phyloP scores from a whole-genome alignment of 1,140 invertebrate species.

The Araneus ventricosus region DNA sequence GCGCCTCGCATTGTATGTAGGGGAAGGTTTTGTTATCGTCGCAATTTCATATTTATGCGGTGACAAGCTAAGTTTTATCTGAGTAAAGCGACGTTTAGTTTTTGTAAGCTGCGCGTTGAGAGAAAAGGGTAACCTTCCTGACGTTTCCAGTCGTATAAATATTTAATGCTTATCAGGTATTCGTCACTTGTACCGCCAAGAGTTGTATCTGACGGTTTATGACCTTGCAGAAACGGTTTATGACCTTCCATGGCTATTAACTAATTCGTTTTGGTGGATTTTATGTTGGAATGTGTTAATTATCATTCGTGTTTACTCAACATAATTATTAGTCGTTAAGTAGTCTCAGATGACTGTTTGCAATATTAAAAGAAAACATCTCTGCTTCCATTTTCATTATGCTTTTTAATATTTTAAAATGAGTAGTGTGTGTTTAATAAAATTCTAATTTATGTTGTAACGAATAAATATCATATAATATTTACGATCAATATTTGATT shows the following conservation, averaged over 20 bases:
- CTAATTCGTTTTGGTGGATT: not conserved
- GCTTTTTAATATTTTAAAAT: too few relatives aligned
- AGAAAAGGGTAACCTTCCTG: not conserved
- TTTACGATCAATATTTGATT: too few relatives aligned
- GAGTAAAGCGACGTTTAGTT: not conserved
- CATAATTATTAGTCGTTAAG: too few relatives aligned
- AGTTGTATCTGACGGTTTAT: not conserved
- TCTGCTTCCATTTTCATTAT: too few relatives aligned
- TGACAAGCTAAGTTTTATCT: not conserved
- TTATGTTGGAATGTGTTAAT: not conserved
- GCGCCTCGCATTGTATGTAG: not conserved
- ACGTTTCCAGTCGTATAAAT: not conserved
- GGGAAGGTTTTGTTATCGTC: not conserved
- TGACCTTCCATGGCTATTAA: not conserved
- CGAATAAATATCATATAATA: too few relatives aligned
- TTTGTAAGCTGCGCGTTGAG: not conserved
- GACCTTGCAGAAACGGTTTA: not conserved
- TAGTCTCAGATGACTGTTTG: too few relatives aligned
- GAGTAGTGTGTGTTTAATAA: too few relatives aligned
- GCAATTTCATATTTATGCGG: conserved; percentile 1
- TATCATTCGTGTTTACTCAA: not conserved
- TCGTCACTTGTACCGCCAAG: too few relatives aligned
- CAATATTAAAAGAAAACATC: too few relatives aligned
- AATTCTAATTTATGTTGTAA: too few relatives aligned
- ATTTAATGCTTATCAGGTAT: not conserved